Evolutionary conservation across 2,888 invertebrate species (phyloP), one percentile per base, ranked within the genome.

Genomic region (Xylota sylvarum): DNA sequence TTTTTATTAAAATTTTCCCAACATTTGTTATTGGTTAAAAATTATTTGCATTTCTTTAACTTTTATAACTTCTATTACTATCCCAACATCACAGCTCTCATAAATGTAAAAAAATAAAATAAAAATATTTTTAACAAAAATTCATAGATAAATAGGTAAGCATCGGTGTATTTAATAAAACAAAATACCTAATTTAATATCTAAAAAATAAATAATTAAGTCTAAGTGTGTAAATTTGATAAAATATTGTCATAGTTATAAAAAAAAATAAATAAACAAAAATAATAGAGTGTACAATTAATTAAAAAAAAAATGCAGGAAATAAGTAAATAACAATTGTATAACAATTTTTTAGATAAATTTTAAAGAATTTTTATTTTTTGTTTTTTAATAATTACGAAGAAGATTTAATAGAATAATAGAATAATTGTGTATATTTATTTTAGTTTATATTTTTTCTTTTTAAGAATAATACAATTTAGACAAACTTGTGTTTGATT

Each of bases 191-290:
- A 67, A 52, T 14, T 12, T 17, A 17, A 27, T 50, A 67, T 19
- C n/a, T 23, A 62, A 52, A 5, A 30, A 12, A 32, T 32, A 46
- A 48, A 58, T 56, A 65, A 37, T 9, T 17, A 10, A 12, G 23
- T 56, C 48, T 65, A 65, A 76, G 55, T 37, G 30, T 74, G 64
- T 64, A 74, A 19, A 73, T 74, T 64, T 43, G 37, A 74, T 46
- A 64, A 52, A 65, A 56, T 23, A 37, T 37, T 19, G 6, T 43
- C 9, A 56, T 30, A 12, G 3, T 17, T 17, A 35, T 70, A 19
- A 46, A 9, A 52, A 40, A 6, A 52, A 67, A 12, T 10, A 30
- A n/a, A n/a, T n/a, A n/a, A n/a, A n/a, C 30, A 12, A 40, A 46
- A 74, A 9, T 10, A 46, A 32, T 35, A 27, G 14, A 46, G 56